A percentile compares a stretch with the other conserved stretches of the same genome.
Evolutionary conservation across 2,113 vertebrate species (phyloP).

Genomic region (Catharus minimus): DNA sequence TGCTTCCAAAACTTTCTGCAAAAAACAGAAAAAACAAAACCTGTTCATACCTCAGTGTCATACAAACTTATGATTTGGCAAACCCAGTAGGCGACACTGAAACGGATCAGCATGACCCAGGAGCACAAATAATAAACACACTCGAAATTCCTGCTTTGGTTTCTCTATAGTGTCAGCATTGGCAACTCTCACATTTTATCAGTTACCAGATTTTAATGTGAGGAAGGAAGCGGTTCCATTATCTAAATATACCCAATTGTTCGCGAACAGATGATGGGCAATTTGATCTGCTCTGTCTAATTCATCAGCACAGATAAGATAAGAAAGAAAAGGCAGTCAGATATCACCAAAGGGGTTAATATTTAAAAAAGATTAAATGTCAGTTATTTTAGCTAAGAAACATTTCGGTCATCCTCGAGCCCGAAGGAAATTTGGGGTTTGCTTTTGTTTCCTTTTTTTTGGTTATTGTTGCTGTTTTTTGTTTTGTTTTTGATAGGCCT

Average conservation of each 20-base stretch:
- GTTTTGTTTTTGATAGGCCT: not conserved
- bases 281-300: slow-evolving; percentile 85
- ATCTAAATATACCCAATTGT: slow-evolving; percentile 86
- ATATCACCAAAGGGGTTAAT: slow-evolving; percentile 80
- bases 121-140: slow-evolving; percentile 42
- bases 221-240: slow-evolving; percentile 82
- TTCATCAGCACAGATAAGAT: slow-evolving; percentile 86
- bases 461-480: not conserved
- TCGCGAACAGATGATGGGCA: slow-evolving; percentile 81
- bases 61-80: slow-evolving; percentile 18
- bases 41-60: not conserved
- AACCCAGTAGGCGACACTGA: not conserved
- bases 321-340: slow-evolving; percentile 52
- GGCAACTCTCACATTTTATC: slow-evolving; percentile 75
- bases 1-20: not conserved
- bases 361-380: slow-evolving; percentile 82
- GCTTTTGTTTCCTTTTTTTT: not conserved
- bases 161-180: slow-evolving; percentile 59
- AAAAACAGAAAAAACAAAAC: not conserved
- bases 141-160: slow-evolving; percentile 49
- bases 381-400: slow-evolving; percentile 63
- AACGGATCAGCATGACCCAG: not conserved
- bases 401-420: not conserved
- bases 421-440: not conserved
- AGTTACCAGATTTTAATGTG: slow-evolving; percentile 82